phyloP scores from a whole-genome alignment of 2,113 vertebrate genomes.

The Hepsetus odoe region DNA sequence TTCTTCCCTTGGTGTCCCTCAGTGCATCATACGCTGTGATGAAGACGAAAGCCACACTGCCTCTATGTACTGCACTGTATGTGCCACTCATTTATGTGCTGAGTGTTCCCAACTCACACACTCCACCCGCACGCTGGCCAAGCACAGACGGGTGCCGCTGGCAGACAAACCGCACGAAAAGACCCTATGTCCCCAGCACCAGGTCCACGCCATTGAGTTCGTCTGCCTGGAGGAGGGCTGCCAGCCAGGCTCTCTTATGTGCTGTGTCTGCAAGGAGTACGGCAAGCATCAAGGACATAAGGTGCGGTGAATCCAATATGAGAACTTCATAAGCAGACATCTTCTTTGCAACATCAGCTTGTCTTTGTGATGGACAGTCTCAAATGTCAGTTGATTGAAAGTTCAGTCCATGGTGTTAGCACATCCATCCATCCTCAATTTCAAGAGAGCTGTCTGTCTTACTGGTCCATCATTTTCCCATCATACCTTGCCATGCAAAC shows the following conservation, averaged over 20 bases:
- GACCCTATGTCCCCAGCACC: slow-evolving; percentile 94
- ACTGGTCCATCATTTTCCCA: no score
- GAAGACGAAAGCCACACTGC: slow-evolving; percentile 95
- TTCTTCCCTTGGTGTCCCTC: slow-evolving; percentile 33
- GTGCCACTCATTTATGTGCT: slow-evolving; percentile 93
- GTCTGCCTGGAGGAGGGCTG: slow-evolving; percentile 96
- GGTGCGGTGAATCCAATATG: slow-evolving; percentile 66
- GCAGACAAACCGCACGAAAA: slow-evolving; percentile 98
- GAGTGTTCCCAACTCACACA: slow-evolving; percentile 96
- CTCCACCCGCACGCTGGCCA: slow-evolving; percentile 95
- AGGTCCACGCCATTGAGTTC: slow-evolving; percentile 97
- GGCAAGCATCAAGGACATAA: slow-evolving; percentile 99
- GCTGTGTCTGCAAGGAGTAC: slow-evolving; percentile 98
- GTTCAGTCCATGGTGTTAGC: no score
- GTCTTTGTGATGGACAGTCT: neutral
- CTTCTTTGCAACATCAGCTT: neutral
- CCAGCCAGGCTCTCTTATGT: slow-evolving; percentile 92
- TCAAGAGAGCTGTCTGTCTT: no score
- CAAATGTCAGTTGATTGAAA: no score
- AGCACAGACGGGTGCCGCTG: slow-evolving; percentile 93
- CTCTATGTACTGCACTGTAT: slow-evolving; percentile 96
- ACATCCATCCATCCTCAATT: no score
- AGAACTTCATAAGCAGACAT: neutral
- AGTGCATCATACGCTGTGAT: slow-evolving; percentile 93
- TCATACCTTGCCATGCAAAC: no score